These are phyloP conservation scores for Reinhardtius hippoglossoides DNA, from an alignment of 2,113 vertebrate species.

Conservation along the genomic window DNA sequence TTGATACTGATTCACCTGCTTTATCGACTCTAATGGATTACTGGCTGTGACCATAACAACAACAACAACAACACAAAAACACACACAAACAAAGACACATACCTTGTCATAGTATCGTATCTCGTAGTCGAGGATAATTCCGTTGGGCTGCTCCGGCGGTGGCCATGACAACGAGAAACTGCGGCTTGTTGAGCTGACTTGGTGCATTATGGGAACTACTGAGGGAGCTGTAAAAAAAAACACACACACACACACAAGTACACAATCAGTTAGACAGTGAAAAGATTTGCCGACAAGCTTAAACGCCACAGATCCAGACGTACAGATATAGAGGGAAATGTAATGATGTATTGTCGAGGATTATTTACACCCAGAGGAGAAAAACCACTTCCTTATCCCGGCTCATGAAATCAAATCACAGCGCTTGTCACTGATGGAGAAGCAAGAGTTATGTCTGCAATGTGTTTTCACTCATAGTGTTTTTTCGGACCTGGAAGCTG, in stretches of 20 bases:
- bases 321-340: slow-evolving; percentile 27
- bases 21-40: slow-evolving; percentile 53
- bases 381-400: slow-evolving; percentile 50
- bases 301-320: slow-evolving; percentile 58
- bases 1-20: slow-evolving; percentile 45
- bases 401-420: slow-evolving; percentile 63
- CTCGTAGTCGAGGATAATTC: slow-evolving; percentile 97
- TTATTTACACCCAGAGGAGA: slow-evolving; percentile 56
- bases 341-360: slow-evolving; percentile 46
- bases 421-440: slow-evolving; percentile 58
- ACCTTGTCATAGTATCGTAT: slow-evolving; percentile 95
- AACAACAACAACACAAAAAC: slow-evolving; percentile 23
- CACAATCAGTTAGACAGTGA: slow-evolving; percentile 54
- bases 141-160: slow-evolving; percentile 94
- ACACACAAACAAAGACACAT: slow-evolving; percentile 40
- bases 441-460: slow-evolving; percentile 52
- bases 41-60: slow-evolving; percentile 32
- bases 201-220: slow-evolving; percentile 96
- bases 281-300: slow-evolving; percentile 33
- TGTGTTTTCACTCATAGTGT: slow-evolving; percentile 59
- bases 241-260: slow-evolving; percentile 22
- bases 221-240: slow-evolving; percentile 87
- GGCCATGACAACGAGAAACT: slow-evolving; percentile 97
- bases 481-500: slow-evolving; percentile 39
- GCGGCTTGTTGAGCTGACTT: slow-evolving; percentile 95